A percentile compares a stretch with the other conserved stretches of the same genome.
phyloP scores from a whole-genome alignment of 2,113 vertebrate species.

The Myanophis thanlyinensis region DNA sequence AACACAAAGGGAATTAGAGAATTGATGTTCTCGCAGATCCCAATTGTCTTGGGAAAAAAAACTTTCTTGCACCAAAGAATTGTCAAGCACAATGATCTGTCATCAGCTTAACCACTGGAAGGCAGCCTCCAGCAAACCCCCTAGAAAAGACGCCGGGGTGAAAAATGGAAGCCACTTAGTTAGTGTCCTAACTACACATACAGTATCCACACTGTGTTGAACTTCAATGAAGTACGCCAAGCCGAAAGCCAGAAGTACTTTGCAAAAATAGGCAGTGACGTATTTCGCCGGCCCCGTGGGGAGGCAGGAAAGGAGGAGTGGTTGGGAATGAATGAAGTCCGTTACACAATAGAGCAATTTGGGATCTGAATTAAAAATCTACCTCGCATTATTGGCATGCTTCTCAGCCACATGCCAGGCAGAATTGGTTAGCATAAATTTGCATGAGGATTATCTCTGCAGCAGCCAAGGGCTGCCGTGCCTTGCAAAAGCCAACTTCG shows the following conservation, averaged over 20 bases:
- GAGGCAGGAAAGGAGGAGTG: conserved; percentile 27
- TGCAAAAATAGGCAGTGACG: conserved; percentile 62
- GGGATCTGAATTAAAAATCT: conserved; percentile 82
- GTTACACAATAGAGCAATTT: conserved; percentile 74
- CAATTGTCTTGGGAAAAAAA: fast-evolving
- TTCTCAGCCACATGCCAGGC: conserved; percentile 76
- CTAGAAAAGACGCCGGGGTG: fast-evolving
- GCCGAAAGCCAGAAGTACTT: conserved; percentile 62
- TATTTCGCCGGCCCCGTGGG: conserved; percentile 52
- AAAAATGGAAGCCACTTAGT: conserved; percentile 32
- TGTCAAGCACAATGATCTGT: neutral
- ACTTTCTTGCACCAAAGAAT: fast-evolving
- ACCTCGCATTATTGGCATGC: conserved; percentile 80
- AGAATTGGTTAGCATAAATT: conserved; percentile 81
- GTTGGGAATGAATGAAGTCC: conserved; percentile 58
- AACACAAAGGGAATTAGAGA: neutral
- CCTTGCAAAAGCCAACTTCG: conserved; percentile 76
- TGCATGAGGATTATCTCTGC: conserved; percentile 82
- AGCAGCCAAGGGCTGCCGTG: conserved; percentile 67
- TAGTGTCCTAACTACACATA: conserved; percentile 62
- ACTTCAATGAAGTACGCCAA: conserved; percentile 73
- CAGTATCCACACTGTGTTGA: conserved; percentile 72
- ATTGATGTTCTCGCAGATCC: neutral
- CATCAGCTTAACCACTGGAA: neutral
- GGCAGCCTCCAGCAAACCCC: neutral